A percentile compares a stretch with the other conserved stretches of the same genome.
These are phyloP conservation scores for Parnassius mnemosyne DNA, from an alignment of 2,888 invertebrate species.

Conservation along the genomic window DNA sequence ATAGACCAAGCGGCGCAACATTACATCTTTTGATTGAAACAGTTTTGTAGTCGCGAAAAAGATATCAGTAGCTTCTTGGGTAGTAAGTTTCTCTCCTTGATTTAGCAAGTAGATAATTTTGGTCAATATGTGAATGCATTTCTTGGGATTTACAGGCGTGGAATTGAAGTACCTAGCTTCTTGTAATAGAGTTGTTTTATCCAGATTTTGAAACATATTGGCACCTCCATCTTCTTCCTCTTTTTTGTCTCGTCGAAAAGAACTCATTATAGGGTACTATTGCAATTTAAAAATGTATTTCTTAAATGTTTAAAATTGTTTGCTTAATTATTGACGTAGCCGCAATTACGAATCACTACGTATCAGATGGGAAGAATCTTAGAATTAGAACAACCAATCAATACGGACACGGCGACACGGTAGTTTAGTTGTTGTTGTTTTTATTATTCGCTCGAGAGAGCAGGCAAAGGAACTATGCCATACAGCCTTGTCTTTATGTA, in stretches of 20 bases:
- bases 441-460: too few relatives aligned
- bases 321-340: constrained; percentile 12
- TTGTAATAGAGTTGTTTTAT: constrained; percentile 96
- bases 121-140: constrained; percentile 95
- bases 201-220: constrained; percentile 93
- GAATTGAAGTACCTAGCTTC: constrained; percentile 98
- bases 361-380: too few relatives aligned
- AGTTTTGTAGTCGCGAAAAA: constrained; percentile 99
- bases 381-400: too few relatives aligned
- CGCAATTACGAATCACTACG: background rate
- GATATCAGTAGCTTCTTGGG: constrained; percentile 96
- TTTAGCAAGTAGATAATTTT: constrained; percentile 96
- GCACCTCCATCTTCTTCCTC: constrained; percentile 88
- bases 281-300: background rate
- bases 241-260: constrained; percentile 36
- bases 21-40: constrained; percentile 96
- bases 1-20: constrained; percentile 95
- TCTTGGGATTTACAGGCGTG: constrained; percentile 95
- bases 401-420: too few relatives aligned
- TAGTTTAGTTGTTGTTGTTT: too few relatives aligned
- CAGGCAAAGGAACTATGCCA: too few relatives aligned
- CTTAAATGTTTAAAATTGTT: constrained; percentile 1
- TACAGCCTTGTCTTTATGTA: too few relatives aligned
- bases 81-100: constrained; percentile 93
- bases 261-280: constrained; percentile 30